These are phyloP conservation scores for Orchesellides sinensis DNA, from an alignment of 2,888 invertebrate species.

Conservation along the genomic window DNA sequence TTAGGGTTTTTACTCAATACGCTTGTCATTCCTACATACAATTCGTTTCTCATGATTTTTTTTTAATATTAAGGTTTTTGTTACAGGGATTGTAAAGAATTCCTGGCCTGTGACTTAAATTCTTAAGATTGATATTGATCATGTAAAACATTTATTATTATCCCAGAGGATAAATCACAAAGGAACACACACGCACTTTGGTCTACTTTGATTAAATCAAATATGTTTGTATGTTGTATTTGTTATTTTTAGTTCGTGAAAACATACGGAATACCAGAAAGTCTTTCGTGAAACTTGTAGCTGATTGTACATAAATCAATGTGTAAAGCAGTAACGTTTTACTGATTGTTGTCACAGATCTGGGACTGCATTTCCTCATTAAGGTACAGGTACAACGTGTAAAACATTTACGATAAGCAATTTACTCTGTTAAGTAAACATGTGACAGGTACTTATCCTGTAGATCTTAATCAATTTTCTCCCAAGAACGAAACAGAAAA, in stretches of 20 bases:
- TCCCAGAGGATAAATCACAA: too few species aligned
- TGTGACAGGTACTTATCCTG: neutral
- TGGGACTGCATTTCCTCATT: slow-evolving; percentile 52
- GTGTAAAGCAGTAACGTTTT: neutral
- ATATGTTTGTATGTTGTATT: neutral
- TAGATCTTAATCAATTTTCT: neutral
- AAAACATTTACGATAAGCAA: too few species aligned
- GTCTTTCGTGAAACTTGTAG: neutral
- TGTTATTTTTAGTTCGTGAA: neutral
- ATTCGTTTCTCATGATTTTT: neutral
- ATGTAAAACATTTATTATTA: neutral
- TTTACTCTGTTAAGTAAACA: neutral
- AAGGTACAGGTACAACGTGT: too few species aligned
- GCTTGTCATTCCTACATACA: too few species aligned
- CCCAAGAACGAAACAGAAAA: neutral
- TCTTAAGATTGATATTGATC: too few species aligned
- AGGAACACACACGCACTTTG: too few species aligned
- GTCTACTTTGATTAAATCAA: neutral
- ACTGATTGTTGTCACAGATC: slow-evolving; percentile 29
- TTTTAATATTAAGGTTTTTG: neutral
- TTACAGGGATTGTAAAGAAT: neutral
- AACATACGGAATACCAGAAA: neutral
- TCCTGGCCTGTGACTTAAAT: neutral
- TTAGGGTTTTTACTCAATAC: too few species aligned
- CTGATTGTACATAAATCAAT: slow-evolving; percentile 14